A percentile compares a stretch with the other conserved stretches of the same genome.
Conservation (phyloP, 2,888 invertebrate genomes). For the Melinopterus prodromus region DNA sequence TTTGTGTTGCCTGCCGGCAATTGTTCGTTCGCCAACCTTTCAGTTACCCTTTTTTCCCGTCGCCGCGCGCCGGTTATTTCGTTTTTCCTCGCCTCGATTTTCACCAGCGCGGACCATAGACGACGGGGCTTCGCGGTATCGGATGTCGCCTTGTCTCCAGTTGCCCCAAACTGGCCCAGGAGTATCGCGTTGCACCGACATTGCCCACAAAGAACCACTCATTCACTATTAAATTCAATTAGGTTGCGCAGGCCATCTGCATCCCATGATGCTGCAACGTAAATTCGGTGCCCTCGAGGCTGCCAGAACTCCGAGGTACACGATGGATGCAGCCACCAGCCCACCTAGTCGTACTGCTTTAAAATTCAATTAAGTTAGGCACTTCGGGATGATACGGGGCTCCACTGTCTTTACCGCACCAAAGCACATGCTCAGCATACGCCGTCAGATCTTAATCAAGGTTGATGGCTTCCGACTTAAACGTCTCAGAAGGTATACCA, state of each 20-base stretch:
- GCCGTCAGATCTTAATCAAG: neutral
- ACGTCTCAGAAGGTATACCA: neutral
- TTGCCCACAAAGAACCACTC: conserved; percentile 48
- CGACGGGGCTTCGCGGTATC: neutral
- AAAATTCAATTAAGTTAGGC: neutral
- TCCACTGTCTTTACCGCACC: neutral
- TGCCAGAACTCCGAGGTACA: too few species aligned
- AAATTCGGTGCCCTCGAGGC: neutral
- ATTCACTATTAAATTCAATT: conserved; percentile 51
- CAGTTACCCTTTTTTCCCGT: too few species aligned
- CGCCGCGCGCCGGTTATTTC: neutral
- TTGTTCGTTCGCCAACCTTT: neutral
- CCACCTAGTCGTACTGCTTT: neutral
- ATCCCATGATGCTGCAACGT: conserved; percentile 29
- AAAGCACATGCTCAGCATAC: neutral
- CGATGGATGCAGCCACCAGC: too few species aligned
- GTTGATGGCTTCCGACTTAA: neutral
- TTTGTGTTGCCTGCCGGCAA: neutral
- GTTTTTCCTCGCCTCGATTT: neutral
- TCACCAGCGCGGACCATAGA: neutral
- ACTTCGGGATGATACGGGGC: neutral
- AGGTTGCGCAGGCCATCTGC: conserved; percentile 41
- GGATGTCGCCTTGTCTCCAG: neutral
- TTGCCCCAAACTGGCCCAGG: conserved; percentile 34
- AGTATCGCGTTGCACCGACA: conserved; percentile 39